Conservation (phyloP, 37 sponge, comb jelly and placozoan species). For the Halichondria panicea region DNA sequence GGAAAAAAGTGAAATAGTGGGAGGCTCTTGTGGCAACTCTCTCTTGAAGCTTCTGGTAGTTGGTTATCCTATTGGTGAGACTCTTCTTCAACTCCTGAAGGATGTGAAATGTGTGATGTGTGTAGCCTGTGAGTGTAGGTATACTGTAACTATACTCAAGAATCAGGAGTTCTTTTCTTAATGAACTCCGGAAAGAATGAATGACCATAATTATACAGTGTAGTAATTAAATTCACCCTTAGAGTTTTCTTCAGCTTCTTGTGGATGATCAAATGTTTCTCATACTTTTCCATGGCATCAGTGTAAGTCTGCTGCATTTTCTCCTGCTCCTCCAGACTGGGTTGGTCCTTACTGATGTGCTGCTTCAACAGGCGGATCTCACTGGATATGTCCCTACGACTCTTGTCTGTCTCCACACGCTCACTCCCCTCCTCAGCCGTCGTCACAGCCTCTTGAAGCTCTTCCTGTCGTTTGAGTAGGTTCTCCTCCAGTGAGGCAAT, state of each 20-base stretch:
- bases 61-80: conserved; percentile 32
- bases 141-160: too few species aligned
- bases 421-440: conserved; percentile 19
- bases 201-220: background rate
- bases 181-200: background rate
- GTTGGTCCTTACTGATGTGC: conserved; percentile 38
- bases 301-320: conserved; percentile 30
- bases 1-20: conserved; percentile 72
- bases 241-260: conserved; percentile 45
- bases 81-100: conserved; percentile 42
- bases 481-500: conserved; percentile 6
- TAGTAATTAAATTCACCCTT: conserved; percentile 4
- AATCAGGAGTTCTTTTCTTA: too few species aligned
- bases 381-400: conserved; percentile 38
- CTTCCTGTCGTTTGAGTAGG: background rate
- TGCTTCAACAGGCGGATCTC: conserved; percentile 72
- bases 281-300: conserved; percentile 51
- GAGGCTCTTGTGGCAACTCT: conserved; percentile 52
- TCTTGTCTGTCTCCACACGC: conserved; percentile 43
- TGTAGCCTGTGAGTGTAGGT: too few species aligned
- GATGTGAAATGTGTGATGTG: too few species aligned
- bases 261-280: conserved; percentile 27
- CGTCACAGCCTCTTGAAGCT: conserved; percentile 12
- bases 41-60: conserved; percentile 54
- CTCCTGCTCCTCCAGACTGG: conserved; percentile 30